Conservation (phyloP, 1,140 invertebrate species). For the Bicyclus anynana region DNA sequence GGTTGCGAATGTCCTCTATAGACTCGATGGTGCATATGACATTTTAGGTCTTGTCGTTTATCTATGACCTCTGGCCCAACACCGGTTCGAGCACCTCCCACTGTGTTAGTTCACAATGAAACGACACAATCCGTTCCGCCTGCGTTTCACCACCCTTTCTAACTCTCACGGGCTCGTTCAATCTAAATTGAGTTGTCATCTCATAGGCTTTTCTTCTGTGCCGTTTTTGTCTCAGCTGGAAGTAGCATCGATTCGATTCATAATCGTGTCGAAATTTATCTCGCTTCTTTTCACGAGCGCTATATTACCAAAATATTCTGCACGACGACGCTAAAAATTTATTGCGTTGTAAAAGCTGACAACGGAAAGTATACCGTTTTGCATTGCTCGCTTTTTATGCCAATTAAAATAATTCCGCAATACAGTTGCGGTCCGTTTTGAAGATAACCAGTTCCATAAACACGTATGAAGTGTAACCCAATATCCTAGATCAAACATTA, state of each 20-base stretch:
- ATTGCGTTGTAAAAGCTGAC: slow-evolving; percentile 45
- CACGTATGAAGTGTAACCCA: slow-evolving; percentile 16
- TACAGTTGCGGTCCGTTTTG: slow-evolving; percentile 10
- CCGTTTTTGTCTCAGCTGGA: neutral
- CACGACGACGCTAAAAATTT: slow-evolving; percentile 4
- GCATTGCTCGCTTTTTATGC: slow-evolving; percentile 36
- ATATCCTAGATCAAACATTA: slow-evolving; percentile 11
- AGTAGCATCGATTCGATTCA: no score
- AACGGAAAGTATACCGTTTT: slow-evolving; percentile 50
- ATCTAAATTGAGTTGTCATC: slow-evolving; percentile 61
- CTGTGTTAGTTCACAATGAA: slow-evolving; percentile 43
- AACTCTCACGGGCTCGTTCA: slow-evolving; percentile 46
- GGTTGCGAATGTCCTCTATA: slow-evolving; percentile 20
- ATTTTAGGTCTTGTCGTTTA: slow-evolving; percentile 33
- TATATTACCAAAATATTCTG: neutral
- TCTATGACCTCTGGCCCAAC: slow-evolving; percentile 40
- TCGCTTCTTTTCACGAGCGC: neutral
- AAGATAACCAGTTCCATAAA: slow-evolving; percentile 17
- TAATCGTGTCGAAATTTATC: neutral
- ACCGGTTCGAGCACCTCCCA: slow-evolving; percentile 35
- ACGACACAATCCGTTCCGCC: slow-evolving; percentile 54
- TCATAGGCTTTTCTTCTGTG: slow-evolving; percentile 50
- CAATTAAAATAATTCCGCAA: slow-evolving; percentile 35
- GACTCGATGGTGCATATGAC: slow-evolving; percentile 20
- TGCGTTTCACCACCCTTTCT: slow-evolving; percentile 54